Base-by-base conservation (phyloP, 2,797 vertebrate species). In the Malurus splendens region DNA sequence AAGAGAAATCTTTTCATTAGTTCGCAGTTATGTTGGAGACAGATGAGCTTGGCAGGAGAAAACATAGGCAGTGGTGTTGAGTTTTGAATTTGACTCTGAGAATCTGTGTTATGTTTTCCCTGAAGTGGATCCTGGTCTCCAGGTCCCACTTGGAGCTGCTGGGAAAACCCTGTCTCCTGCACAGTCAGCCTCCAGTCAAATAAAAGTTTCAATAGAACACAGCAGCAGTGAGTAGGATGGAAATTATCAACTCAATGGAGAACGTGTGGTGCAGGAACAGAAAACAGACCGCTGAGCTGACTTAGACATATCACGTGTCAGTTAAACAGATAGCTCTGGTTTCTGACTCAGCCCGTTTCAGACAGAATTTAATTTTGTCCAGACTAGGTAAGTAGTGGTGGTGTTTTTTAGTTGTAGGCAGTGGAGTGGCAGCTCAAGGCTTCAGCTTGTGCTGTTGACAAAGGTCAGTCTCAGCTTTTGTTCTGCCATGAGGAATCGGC, bases 241-340 rank as follows among this genome's bases (percentile, higher is more conserved):
- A 78, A 91, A 83, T 83, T 62, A 73, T 61, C 86, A 75, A 89
- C 48, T 85, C 67, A 62, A 4, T 47, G 55, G 66, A 77, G 84
- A 87, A 87, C 87, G 44, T 24, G 42, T 68, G 81, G 48, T 70
- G 62, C 56, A 62, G 87, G 67, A 90, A 91, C 70, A 91, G 87
- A 87, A 92, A 94, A 72, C 93, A 95, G 95, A 87, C 66, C 0
- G 0, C 48, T 28, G 70, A 85, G 72, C 44, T 23, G 24, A 62
- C 71, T 73, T 87, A 77, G 52, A 41, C 48, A 25, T 78, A 77
- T 56, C 76, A 13, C 15, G 28, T 78, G 76, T 76, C 87, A 87
- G 32, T 80, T 80, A 62, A 91, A 85, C 68, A 92, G 81, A 91
- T 88, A 93, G 66, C 61, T 82, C 68, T 93, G 78, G n/a, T 90